A percentile compares a stretch with the other conserved stretches of the same genome.
Conservation (phyloP, 92 coral and sea anemone species). For the Umimayanthus kanabou region DNA sequence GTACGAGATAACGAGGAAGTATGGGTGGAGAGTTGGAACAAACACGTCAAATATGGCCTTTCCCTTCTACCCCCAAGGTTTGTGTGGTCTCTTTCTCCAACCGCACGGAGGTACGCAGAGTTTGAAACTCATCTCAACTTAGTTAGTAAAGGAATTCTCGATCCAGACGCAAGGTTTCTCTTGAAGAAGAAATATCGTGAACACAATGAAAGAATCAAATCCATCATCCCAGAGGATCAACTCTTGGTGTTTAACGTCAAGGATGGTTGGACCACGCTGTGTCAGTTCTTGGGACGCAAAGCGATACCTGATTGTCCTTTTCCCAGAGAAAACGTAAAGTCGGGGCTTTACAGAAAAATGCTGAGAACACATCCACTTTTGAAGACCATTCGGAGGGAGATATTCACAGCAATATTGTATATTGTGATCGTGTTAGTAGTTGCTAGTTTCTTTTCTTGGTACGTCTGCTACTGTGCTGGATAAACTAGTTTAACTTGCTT, state of each 20-base stretch:
- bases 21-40: conserved; percentile 32
- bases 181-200: conserved; percentile 35
- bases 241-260: conserved; percentile 25
- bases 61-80: conserved; percentile 30
- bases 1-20: conserved; percentile 22
- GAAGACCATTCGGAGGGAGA: conserved; percentile 17
- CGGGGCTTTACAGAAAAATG: conserved; percentile 34
- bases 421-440: neutral
- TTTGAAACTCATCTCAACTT: conserved; percentile 19
- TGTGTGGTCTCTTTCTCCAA: conserved; percentile 31
- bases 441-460: neutral
- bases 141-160: conserved; percentile 25
- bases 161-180: conserved; percentile 34
- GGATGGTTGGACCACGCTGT: conserved; percentile 20
- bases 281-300: conserved; percentile 18
- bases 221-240: conserved; percentile 8
- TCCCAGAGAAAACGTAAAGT: conserved; percentile 36
- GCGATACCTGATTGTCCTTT: conserved; percentile 10
- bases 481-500: neutral
- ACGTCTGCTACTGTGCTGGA: neutral
- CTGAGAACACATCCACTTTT: neutral
- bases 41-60: conserved; percentile 33
- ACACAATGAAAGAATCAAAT: conserved; percentile 7
- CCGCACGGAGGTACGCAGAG: conserved; percentile 29
- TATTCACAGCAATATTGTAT: neutral